Evolutionary conservation across 2,113 vertebrate genomes (phyloP).

Genomic region (Laterallus jamaicensis): DNA sequence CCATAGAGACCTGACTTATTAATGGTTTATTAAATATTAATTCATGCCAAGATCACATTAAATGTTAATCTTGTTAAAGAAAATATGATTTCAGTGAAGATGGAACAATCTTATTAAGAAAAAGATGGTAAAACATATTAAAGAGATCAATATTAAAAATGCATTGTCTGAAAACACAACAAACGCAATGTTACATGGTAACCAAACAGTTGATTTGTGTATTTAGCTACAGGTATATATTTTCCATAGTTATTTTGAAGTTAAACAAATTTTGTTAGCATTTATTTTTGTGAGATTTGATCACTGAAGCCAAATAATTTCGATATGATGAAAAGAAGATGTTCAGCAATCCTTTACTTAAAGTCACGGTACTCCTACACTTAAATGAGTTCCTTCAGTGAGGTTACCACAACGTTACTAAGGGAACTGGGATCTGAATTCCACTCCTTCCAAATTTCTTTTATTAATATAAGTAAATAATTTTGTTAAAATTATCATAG

Average conservation of each 20-base stretch:
- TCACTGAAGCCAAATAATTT: neutral
- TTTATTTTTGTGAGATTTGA: neutral
- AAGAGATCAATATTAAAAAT: neutral
- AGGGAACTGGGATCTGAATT: neutral
- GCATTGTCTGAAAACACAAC: neutral
- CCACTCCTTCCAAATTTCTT: neutral
- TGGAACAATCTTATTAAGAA: neutral
- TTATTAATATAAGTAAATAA: neutral
- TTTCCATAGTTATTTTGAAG: neutral
- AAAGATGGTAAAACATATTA: neutral
- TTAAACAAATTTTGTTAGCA: neutral
- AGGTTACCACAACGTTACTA: neutral
- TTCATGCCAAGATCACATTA: slow-evolving; percentile 17
- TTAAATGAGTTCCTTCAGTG: neutral
- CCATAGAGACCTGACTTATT: neutral
- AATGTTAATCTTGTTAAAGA: slow-evolving; percentile 9
- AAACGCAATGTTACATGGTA: neutral
- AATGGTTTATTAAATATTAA: slow-evolving; percentile 46
- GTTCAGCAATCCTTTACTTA: neutral
- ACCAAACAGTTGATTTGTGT: neutral
- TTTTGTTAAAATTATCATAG: neutral
- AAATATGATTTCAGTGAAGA: neutral
- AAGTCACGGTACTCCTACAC: neutral
- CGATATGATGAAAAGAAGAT: neutral
- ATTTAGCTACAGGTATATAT: too few species aligned